phyloP scores from a whole-genome alignment of 1,140 invertebrate species.

The Apolygus lucorum region DNA sequence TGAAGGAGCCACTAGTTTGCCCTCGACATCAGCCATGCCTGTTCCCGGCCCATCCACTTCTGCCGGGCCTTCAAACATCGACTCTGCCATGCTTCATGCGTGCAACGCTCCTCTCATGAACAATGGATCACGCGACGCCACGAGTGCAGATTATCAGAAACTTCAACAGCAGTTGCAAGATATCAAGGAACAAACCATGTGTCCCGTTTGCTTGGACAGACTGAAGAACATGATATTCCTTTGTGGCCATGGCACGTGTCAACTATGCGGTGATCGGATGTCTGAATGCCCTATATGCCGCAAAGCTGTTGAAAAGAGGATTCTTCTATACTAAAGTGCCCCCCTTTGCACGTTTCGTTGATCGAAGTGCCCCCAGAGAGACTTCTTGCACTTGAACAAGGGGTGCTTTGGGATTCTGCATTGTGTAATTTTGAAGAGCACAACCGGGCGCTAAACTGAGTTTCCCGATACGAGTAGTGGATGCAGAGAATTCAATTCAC shows the following conservation, averaged over 20 bases:
- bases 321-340: conserved; percentile 74
- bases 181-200: conserved; percentile 98
- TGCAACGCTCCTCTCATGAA: conserved; percentile 55
- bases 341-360: too few species aligned
- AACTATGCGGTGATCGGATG: conserved; percentile 96
- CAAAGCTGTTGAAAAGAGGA: conserved; percentile 89
- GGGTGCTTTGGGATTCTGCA: too few species aligned
- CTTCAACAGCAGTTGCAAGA: conserved; percentile 90
- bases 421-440: too few species aligned
- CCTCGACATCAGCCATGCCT: conserved; percentile 21
- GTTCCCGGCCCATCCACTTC: background rate
- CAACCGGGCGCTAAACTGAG: too few species aligned
- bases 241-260: conserved; percentile 94
- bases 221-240: conserved; percentile 98
- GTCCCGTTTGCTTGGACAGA: conserved; percentile 93
- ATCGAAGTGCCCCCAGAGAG: too few species aligned
- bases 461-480: too few species aligned
- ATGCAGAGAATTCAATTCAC: too few species aligned
- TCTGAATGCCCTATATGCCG: conserved; percentile 94
- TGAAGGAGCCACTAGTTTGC: conserved; percentile 28
- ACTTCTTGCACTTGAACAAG: too few species aligned
- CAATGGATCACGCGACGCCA: conserved; percentile 66
- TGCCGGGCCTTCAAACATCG: background rate
- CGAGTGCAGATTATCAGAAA: conserved; percentile 79
- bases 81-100: background rate